A percentile compares a stretch with the other conserved stretches of the same genome.
These are phyloP conservation scores for Eulemur mongoz DNA, from an alignment of 2,797 vertebrate species.

Conservation along the genomic window DNA sequence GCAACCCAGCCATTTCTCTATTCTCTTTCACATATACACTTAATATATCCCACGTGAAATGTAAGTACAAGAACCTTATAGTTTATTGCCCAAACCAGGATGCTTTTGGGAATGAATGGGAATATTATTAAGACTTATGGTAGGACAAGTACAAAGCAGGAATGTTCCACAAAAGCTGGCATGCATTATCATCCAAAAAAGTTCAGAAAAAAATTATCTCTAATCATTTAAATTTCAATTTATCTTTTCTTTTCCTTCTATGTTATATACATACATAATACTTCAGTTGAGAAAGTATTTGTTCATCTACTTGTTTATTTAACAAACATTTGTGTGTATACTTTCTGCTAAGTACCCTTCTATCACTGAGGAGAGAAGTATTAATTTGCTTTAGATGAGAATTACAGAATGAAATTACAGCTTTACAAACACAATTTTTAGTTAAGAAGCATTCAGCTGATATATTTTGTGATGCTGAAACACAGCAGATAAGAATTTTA, in stretches of 20 bases:
- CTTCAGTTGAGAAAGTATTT: background rate
- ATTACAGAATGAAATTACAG: background rate
- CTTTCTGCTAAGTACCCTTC: background rate
- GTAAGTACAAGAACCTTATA: background rate
- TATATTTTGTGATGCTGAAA: background rate
- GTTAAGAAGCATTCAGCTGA: background rate
- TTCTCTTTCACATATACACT: background rate
- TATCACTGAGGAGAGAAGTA: background rate
- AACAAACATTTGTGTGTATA: background rate
- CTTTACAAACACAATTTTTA: background rate
- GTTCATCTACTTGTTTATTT: background rate
- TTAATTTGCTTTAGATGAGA: conserved; percentile 19
- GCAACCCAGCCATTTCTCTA: background rate
- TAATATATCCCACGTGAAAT: background rate
- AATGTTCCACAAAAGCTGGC: background rate
- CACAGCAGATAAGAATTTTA: background rate
- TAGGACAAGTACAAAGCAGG: background rate
- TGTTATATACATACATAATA: background rate
- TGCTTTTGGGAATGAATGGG: background rate
- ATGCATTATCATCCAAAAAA: background rate
- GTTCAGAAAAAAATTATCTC: background rate
- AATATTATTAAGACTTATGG: background rate
- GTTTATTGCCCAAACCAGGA: background rate
- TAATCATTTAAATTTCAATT: background rate
- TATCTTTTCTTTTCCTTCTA: background rate